Conservation (phyloP, 2,888 invertebrate species). For the Eurytoma californica region DNA sequence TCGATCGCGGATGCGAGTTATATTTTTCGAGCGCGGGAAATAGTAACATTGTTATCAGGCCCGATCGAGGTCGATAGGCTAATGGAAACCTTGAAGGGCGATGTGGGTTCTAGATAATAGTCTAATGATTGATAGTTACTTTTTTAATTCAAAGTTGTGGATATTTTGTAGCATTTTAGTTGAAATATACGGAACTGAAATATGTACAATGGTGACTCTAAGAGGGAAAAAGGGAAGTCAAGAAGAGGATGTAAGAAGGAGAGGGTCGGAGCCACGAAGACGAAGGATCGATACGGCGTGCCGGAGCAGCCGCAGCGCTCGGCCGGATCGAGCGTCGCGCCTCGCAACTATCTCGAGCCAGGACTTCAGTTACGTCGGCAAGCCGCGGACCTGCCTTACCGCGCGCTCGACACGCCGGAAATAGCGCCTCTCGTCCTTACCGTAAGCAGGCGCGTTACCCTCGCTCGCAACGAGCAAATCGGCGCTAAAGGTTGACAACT, state of each 20-base stretch:
- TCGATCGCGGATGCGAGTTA: background rate
- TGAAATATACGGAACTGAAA: too few relatives aligned
- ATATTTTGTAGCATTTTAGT: too few relatives aligned
- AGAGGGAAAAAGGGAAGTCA: background rate
- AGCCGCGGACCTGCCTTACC: conserved; percentile 19
- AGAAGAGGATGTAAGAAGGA: background rate
- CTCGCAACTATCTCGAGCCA: conserved; percentile 32
- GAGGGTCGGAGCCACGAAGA: background rate
- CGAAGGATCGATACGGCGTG: conserved; percentile 38
- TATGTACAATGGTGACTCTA: too few relatives aligned
- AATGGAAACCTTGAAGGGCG: too few relatives aligned
- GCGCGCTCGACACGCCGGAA: background rate
- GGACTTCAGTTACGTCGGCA: background rate
- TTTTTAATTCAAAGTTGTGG: background rate
- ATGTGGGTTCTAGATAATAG: too few relatives aligned
- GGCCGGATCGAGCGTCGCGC: background rate
- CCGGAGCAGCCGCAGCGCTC: conserved; percentile 8
- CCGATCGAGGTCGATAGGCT: too few relatives aligned
- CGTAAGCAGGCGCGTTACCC: conserved; percentile 7
- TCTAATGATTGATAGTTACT: too few relatives aligned
- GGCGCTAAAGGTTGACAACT: background rate
- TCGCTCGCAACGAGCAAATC: background rate
- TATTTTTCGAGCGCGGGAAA: conserved; percentile 1
- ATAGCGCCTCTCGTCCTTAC: conserved; percentile 1
- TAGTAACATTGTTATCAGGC: too few relatives aligned